These are phyloP conservation scores for Mesocentrotus franciscanus DNA, from an alignment of 53 echinoderm and acorn worm genomes.

Conservation along the genomic window DNA sequence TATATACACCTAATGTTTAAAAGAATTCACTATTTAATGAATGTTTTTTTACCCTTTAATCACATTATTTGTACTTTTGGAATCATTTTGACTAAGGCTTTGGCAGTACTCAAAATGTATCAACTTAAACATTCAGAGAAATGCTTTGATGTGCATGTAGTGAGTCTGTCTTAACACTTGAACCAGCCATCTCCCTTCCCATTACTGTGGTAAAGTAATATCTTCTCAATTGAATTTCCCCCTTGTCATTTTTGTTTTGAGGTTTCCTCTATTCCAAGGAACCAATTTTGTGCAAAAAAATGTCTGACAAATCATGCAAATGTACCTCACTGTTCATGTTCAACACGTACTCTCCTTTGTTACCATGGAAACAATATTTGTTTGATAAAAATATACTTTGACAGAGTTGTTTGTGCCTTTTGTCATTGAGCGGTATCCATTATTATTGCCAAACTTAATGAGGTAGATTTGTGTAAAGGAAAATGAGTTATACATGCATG, in stretches of 20 bases:
- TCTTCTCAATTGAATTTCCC: not conserved
- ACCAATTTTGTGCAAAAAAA: not conserved
- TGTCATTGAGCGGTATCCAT: not conserved
- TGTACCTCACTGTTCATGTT: not conserved
- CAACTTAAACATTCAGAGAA: not conserved
- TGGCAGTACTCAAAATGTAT: too few relatives aligned
- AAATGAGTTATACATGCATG: not conserved
- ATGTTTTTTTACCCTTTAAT: not conserved
- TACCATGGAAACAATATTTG: not conserved
- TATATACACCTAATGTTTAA: not conserved
- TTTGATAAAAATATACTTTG: not conserved
- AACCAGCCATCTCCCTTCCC: not conserved
- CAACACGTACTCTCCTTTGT: not conserved
- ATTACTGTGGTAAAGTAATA: not conserved
- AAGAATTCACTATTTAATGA: not conserved
- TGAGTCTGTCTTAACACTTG: not conserved
- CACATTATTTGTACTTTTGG: not conserved
- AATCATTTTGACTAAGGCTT: not conserved
- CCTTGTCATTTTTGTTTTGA: constrained; percentile 15
- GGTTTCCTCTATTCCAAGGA: not conserved
- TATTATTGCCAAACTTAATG: not conserved
- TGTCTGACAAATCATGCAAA: not conserved
- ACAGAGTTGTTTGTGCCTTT: not conserved
- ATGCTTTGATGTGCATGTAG: not conserved
- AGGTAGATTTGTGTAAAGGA: not conserved